These are phyloP conservation scores for Trogon melanurus DNA, from an alignment of 2,113 vertebrate genomes.

Conservation along the genomic window DNA sequence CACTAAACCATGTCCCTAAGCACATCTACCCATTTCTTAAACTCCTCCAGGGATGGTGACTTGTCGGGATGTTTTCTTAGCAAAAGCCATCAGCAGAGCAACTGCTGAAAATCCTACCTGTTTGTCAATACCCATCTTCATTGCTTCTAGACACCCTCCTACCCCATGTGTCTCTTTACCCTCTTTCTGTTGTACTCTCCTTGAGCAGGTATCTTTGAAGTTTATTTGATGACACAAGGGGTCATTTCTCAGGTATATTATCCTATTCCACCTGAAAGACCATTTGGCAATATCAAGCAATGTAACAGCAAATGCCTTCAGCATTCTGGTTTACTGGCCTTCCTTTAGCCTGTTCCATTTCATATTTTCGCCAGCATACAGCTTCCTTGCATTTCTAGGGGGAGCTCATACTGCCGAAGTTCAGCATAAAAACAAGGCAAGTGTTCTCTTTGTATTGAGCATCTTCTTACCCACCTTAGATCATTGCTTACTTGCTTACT, in stretches of 20 bases:
- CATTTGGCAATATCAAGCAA: not conserved
- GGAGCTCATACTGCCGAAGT: not conserved
- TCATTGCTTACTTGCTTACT: not conserved
- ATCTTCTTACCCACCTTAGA: not conserved
- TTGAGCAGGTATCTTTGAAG: not conserved
- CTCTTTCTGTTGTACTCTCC: not conserved
- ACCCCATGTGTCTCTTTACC: not conserved
- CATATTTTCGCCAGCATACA: not conserved
- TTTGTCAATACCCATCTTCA: not conserved
- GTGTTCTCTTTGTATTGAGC: rapidly evolving
- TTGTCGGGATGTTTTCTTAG: not conserved
- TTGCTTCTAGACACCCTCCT: not conserved
- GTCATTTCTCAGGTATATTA: not conserved
- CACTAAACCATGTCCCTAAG: no score
- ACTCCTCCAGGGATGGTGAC: no score
- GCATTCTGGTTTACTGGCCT: not conserved
- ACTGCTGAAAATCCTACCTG: not conserved
- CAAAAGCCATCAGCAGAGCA: not conserved
- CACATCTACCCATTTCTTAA: no score
- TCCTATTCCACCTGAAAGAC: not conserved
- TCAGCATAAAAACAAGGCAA: not conserved
- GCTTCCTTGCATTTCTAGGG: not conserved
- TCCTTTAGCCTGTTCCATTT: not conserved
- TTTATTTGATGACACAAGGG: rapidly evolving
- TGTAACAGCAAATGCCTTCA: not conserved